Evolutionary conservation across 2,888 invertebrate species (phyloP), one percentile per base, ranked within the genome.

Genomic region (Oeneis ivallda): DNA sequence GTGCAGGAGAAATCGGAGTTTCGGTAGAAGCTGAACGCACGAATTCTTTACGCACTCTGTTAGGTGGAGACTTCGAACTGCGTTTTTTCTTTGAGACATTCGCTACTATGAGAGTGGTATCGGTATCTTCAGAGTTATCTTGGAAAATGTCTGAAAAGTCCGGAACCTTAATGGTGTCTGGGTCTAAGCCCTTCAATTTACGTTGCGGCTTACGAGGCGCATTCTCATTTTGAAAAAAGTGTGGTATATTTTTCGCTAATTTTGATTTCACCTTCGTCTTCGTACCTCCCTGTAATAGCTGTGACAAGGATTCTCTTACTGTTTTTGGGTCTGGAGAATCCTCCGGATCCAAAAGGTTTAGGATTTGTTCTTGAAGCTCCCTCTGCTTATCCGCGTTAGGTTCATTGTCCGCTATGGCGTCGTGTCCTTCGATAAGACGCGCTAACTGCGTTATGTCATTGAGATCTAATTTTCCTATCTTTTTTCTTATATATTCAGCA

Each of bases 381-480:
- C 75, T 81, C 65, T 88, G 89, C 70, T 84, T 84, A 65, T 82
- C 82, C 0, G 70, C 69, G 41, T 77, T 81, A 39, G 69, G 66
- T 10, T 74, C 71, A 15, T 72, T 73, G 11, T 74, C 71, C 3
- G 72, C 43, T n/a, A 75, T 71, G 1, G 79, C 75, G 69, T 89
- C 90, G 70, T 86, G 87, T 1, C 87, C 87, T 57, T 90, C 89
- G 4, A 90, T 84, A 57, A 90, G 86, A 7, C 85, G 82, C 15
- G 87, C 88, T 59, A 91, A 76, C 59, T 84, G 81, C 1, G 87
- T 85, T 62, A 91, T 85, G 64, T 89, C 88, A 62, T 89, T 83
- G 69, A 91, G 83, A 68, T 87, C 83, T 66, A 91, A 80, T 74
- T 84, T 85, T 56, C 87, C 90, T 72, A 90, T 86, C 75, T 85